Percentiles rank a stretch among this genome's conserved stretches.
Conservation (phyloP, 2,888 invertebrate species). For the Creontiades dilutus region DNA sequence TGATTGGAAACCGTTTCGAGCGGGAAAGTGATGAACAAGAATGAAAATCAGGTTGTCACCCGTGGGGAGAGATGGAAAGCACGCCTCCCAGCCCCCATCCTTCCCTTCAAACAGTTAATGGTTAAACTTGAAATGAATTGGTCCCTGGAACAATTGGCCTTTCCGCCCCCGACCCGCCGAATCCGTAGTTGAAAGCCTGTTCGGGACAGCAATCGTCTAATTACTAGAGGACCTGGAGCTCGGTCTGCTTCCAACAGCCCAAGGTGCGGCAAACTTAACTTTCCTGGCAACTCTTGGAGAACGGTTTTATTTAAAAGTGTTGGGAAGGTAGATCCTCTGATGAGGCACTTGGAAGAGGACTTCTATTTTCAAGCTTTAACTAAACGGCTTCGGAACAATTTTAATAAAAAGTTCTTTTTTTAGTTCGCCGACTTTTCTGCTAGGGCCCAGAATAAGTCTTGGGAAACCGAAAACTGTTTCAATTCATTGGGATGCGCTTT, state of each 20-base stretch:
- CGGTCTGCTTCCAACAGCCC: conserved; percentile 21
- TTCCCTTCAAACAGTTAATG: conserved; percentile 57
- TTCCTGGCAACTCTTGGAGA: conserved; percentile 4
- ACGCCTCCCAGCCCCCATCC: not conserved
- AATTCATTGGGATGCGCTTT: not conserved
- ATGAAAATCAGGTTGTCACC: conserved; percentile 43
- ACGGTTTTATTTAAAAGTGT: conserved; percentile 32
- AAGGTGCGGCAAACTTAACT: conserved; percentile 32
- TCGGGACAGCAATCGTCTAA: conserved; percentile 71
- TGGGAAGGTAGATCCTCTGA: conserved; percentile 14
- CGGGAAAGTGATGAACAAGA: conserved; percentile 2
- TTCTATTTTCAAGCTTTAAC: conserved; percentile 30
- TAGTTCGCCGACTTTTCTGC: conserved; percentile 1
- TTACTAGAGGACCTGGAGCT: conserved; percentile 44
- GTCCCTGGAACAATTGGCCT: conserved; percentile 37
- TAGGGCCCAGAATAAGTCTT: not conserved
- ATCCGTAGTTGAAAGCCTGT: conserved; percentile 53
- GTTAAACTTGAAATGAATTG: conserved; percentile 70
- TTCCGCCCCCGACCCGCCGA: not conserved
- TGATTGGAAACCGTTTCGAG: conserved; percentile 4
- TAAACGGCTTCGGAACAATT: conserved; percentile 43
- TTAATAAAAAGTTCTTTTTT: conserved; percentile 50
- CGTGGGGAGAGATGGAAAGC: conserved; percentile 13
- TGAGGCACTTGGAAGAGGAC: not conserved
- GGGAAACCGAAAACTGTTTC: conserved; percentile 37